phyloP scores from a whole-genome alignment of 2,797 vertebrate species.

The Xiphorhynchus erythropygius region DNA sequence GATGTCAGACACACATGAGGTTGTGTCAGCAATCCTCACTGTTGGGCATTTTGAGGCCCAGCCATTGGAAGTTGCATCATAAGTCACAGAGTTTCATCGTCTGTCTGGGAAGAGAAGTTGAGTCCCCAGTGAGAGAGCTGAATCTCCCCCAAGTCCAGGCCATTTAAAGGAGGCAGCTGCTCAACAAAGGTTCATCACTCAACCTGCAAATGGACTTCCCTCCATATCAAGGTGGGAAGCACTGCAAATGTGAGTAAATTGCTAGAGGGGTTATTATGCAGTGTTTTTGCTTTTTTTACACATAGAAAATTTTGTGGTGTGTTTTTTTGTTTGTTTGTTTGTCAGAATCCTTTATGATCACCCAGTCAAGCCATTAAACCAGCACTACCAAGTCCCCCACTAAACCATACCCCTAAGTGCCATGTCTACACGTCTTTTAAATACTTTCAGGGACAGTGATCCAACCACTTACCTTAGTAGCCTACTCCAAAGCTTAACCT shows the following conservation, averaged over 20 bases:
- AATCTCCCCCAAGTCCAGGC: background rate
- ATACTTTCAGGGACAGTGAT: background rate
- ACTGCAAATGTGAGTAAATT: slow-evolving; percentile 31
- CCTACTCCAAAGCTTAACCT: background rate
- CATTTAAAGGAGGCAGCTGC: slow-evolving; percentile 8
- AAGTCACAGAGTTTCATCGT: background rate
- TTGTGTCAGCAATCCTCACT: background rate
- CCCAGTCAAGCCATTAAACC: background rate
- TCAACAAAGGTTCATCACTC: background rate
- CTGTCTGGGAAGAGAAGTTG: background rate
- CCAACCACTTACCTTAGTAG: background rate
- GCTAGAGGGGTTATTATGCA: background rate
- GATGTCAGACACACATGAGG: background rate
- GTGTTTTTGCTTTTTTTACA: background rate
- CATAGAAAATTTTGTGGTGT: background rate
- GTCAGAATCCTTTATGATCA: background rate
- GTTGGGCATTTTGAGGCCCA: background rate
- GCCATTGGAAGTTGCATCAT: background rate
- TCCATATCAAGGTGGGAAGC: background rate
- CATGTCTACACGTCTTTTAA: background rate
- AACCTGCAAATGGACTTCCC: background rate
- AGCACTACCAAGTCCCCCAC: background rate
- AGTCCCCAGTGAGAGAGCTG: background rate
- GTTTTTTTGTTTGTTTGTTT: background rate
- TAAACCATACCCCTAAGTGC: background rate